These are phyloP conservation scores for Perca flavescens DNA, from an alignment of 2,113 vertebrate genomes.

Conservation along the genomic window DNA sequence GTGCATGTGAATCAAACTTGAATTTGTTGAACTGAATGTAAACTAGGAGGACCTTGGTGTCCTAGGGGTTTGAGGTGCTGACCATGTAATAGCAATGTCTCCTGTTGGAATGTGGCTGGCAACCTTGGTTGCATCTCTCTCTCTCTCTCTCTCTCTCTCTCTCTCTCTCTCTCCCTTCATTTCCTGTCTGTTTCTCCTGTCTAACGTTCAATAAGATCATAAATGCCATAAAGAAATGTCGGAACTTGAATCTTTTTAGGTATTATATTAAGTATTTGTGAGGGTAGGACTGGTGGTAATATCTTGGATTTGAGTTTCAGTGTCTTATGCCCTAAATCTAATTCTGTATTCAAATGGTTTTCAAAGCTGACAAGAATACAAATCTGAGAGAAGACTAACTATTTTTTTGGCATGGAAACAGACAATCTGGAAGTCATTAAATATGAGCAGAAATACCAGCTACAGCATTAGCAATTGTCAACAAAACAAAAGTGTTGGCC, in stretches of 20 bases:
- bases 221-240: neutral
- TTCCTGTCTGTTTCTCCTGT: neutral
- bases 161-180: neutral
- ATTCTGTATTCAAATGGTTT: slow-evolving; percentile 17
- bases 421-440: slow-evolving; percentile 17
- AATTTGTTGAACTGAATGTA: too few relatives aligned
- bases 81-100: neutral
- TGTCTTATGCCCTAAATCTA: slow-evolving; percentile 15
- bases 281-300: neutral
- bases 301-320: neutral
- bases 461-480: slow-evolving; percentile 32
- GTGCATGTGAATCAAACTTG: neutral
- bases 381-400: slow-evolving; percentile 1
- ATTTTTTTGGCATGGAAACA: slow-evolving; percentile 7
- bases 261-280: neutral
- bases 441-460: slow-evolving; percentile 26
- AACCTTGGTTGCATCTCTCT: neutral
- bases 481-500: slow-evolving; percentile 41
- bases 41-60: neutral
- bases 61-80: neutral
- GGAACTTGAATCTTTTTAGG: neutral
- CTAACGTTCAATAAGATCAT: neutral
- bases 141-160: neutral
- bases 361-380: slow-evolving; percentile 7
- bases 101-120: neutral